phyloP scores from a whole-genome alignment of 1,140 invertebrate genomes.

The Cotesia vestalis region DNA sequence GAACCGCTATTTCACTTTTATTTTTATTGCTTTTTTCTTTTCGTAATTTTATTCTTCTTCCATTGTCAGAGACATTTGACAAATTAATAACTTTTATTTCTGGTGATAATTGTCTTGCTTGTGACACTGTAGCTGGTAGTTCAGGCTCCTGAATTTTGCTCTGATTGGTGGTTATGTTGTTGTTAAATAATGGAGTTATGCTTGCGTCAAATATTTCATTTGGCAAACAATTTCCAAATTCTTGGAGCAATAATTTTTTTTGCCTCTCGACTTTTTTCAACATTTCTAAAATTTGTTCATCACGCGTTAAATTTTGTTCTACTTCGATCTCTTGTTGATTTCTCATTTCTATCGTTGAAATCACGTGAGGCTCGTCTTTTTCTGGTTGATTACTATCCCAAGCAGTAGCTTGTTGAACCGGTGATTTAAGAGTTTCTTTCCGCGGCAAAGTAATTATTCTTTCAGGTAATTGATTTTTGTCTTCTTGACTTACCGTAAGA shows the following conservation, averaged over 20 bases:
- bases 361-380: neutral
- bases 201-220: constrained; percentile 54
- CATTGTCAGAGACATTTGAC: constrained; percentile 38
- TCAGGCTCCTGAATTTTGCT: neutral
- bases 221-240: constrained; percentile 56
- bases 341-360: too few species aligned
- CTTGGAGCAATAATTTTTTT: constrained; percentile 53
- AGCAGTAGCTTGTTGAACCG: neutral
- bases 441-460: neutral
- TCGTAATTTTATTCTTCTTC: constrained; percentile 36
- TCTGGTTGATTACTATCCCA: constrained; percentile 1
- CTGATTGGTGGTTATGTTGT: constrained; percentile 5
- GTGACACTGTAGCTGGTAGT: constrained; percentile 23
- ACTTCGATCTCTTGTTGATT: constrained; percentile 8
- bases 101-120: constrained; percentile 36
- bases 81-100: constrained; percentile 58
- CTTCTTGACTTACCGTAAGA: neutral
- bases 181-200: constrained; percentile 49
- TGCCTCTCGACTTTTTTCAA: constrained; percentile 56
- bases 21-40: constrained; percentile 22
- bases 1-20: constrained; percentile 51
- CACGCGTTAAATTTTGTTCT: constrained; percentile 44
- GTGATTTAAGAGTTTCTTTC: neutral
- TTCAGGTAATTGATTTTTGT: neutral
- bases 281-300: constrained; percentile 57